phyloP scores from a whole-genome alignment of 2,888 invertebrate genomes.

The Orchestes rusci region DNA sequence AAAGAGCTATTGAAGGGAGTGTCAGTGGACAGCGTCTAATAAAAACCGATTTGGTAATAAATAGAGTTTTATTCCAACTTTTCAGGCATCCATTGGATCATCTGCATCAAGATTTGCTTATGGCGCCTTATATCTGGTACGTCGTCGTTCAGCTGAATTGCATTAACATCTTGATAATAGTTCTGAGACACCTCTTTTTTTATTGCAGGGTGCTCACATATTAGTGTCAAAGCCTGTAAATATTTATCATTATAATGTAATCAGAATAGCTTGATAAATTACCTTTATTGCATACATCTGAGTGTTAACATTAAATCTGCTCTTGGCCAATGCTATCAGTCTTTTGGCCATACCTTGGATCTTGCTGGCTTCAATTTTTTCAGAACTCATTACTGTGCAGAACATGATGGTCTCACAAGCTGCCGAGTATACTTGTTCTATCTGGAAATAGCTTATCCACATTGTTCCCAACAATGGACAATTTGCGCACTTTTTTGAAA shows the following conservation, averaged over 20 bases:
- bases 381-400: slow-evolving; percentile 37
- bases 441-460: slow-evolving; percentile 25
- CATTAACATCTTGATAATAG: slow-evolving; percentile 28
- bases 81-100: slow-evolving; percentile 31
- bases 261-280: neutral
- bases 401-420: slow-evolving; percentile 39
- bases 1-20: too few relatives aligned
- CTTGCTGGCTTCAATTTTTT: slow-evolving; percentile 34
- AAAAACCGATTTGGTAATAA: too few relatives aligned
- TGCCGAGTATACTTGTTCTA: slow-evolving; percentile 32
- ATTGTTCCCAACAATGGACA: too few relatives aligned
- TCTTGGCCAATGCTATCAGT: slow-evolving; percentile 28
- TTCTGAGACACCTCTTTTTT: slow-evolving; percentile 28
- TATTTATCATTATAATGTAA: neutral
- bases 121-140: slow-evolving; percentile 25
- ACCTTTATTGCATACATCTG: slow-evolving; percentile 27
- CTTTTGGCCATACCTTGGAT: slow-evolving; percentile 33
- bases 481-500: too few relatives aligned
- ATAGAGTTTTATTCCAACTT: slow-evolving; percentile 7
- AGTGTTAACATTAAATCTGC: slow-evolving; percentile 13
- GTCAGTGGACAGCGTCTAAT: too few relatives aligned
- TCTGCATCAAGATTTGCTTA: slow-evolving; percentile 30
- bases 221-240: slow-evolving; percentile 32
- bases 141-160: slow-evolving; percentile 26
- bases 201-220: slow-evolving; percentile 35